phyloP scores from a whole-genome alignment of 2,797 vertebrate genomes.

The Meriones psammophilus region DNA sequence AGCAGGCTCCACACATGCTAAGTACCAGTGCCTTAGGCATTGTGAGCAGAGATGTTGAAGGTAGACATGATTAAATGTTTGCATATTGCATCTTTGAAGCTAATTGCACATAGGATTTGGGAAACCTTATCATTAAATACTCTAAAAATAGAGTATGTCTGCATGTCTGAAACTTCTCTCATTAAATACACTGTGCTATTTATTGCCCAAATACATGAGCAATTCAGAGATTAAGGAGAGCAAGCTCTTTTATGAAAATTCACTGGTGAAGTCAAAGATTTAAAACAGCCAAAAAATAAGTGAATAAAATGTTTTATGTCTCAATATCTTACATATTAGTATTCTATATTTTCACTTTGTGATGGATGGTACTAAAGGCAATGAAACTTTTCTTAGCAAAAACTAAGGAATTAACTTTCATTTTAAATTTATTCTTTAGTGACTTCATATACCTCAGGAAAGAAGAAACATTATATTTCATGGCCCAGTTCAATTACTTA shows the following conservation, averaged over 20 bases:
- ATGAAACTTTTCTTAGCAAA: conserved; percentile 52
- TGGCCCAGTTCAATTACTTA: conserved; percentile 9
- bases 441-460: conserved; percentile 42
- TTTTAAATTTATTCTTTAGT: conserved; percentile 66
- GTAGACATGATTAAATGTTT: conserved; percentile 59
- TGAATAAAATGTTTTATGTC: background rate
- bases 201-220: conserved; percentile 29
- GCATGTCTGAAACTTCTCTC: conserved; percentile 56
- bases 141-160: conserved; percentile 70
- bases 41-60: conserved; percentile 53
- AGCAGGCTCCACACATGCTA: background rate
- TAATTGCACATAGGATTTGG: conserved; percentile 16
- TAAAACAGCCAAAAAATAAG: conserved; percentile 24
- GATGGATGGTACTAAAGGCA: conserved; percentile 13
- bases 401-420: conserved; percentile 42
- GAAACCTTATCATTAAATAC: conserved; percentile 70
- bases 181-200: conserved; percentile 41
- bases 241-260: conserved; percentile 44
- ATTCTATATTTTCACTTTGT: conserved; percentile 47
- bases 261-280: conserved; percentile 43
- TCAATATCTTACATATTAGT: conserved; percentile 25
- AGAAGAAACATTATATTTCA: conserved; percentile 56
- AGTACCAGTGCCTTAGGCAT: background rate
- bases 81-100: conserved; percentile 51
- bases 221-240: background rate